Base-by-base conservation (phyloP, 2,888 invertebrate species). In the Nasonia oneida region DNA sequence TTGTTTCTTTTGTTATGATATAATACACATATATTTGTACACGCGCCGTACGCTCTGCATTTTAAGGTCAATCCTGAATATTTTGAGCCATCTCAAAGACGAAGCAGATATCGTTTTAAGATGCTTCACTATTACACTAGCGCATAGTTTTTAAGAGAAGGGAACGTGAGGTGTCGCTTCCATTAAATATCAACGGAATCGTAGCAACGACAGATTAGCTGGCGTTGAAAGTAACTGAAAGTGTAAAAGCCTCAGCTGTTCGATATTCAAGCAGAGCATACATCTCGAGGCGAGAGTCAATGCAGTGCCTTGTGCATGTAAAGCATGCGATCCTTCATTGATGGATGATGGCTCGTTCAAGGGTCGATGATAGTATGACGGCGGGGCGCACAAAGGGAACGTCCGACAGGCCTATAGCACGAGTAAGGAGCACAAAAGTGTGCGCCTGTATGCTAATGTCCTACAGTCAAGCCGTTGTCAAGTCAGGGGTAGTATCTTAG, bases 321-420 rank as follows among this genome's bases (percentile, higher is more conserved):
- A 70, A 61, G 71, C 71, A 5, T 50, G 42, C 61, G 61, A 53
- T 73, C 73, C 73, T 81, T 57, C 73, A 73, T 73, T 57, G 81
- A 53, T 81, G 67, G 73, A 81, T 81, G 73, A 73, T n/a, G 18
- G 23, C 23, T 29, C 15, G 29, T 53, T 80, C 57, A 57, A 79
- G 67, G 67, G 70, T 18, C 18, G 57, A 57, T 29, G 50, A 81
- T 39, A n/a, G 39, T 57, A 57, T 50, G 57, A 53, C 37, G 64
- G 5, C 50, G 23, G 53, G 6, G n/a, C 47, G 18, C 5, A 47
- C 67, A 70, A 33, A 47, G 67, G 29, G 10, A 23, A 37, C 42
- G 39, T 42, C 73, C 42, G 14, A 18, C 18, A 5, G 8, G 39
- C 71, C 39, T 18, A 39, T 47, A n/a, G 61, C 23, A 23, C 8